Percentiles rank a stretch among this genome's conserved stretches.
phyloP scores from a whole-genome alignment of 2,888 invertebrate species.

The Apocheima hispidaria region DNA sequence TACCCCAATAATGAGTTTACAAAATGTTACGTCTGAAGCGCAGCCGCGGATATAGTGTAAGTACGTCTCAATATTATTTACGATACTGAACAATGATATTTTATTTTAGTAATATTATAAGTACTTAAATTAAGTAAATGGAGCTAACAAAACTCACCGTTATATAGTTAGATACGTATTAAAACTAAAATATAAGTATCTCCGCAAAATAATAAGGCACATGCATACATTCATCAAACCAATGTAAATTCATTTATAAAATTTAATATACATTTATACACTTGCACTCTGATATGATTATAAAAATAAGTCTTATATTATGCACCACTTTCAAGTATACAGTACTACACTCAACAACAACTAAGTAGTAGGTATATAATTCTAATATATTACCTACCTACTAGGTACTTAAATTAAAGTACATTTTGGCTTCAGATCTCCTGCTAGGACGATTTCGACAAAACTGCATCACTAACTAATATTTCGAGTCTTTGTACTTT shows the following conservation, averaged over 20 bases:
- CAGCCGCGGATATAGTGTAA: constrained; percentile 80
- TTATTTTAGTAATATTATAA: not conserved
- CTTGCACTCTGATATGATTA: constrained; percentile 59
- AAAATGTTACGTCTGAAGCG: constrained; percentile 49
- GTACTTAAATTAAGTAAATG: constrained; percentile 14
- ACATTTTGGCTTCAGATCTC: constrained; percentile 72
- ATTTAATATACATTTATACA: constrained; percentile 49
- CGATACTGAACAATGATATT: constrained; percentile 9
- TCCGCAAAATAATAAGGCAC: constrained; percentile 72
- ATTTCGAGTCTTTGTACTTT: constrained; percentile 79
- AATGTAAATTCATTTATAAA: constrained; percentile 43
- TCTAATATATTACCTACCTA: constrained; percentile 41
- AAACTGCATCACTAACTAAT: constrained; percentile 58
- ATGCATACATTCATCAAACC: constrained; percentile 48
- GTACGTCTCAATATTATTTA: constrained; percentile 43
- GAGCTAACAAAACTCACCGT: constrained; percentile 18
- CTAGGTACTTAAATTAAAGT: constrained; percentile 60
- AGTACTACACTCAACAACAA: constrained; percentile 49
- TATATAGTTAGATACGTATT: constrained; percentile 29
- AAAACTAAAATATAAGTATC: constrained; percentile 46
- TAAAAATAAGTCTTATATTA: constrained; percentile 61
- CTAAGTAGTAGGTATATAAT: constrained; percentile 14
- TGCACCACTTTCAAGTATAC: constrained; percentile 61
- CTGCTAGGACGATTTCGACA: constrained; percentile 55
- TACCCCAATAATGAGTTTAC: constrained; percentile 59